phyloP scores from a whole-genome alignment of 2,113 vertebrate genomes.

The Callithrix jacchus region DNA sequence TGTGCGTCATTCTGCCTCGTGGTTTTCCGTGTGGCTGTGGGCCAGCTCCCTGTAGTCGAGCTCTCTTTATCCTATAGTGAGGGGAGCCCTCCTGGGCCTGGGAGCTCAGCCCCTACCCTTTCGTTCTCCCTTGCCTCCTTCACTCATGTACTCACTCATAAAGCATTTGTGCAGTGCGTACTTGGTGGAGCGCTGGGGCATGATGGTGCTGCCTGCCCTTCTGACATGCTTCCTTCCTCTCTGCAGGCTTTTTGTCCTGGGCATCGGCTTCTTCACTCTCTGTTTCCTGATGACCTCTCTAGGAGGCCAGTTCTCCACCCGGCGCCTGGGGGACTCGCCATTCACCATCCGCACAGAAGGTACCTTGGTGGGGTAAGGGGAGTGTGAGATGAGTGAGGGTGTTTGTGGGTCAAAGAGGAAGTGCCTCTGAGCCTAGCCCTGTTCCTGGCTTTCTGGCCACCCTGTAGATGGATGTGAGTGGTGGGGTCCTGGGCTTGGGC shows the following conservation, averaged over 20 bases:
- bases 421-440: not conserved
- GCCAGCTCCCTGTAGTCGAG: too few relatives aligned
- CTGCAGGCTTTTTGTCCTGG: slow-evolving; percentile 94
- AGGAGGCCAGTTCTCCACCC: slow-evolving; percentile 95
- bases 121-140: not conserved
- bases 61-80: not conserved
- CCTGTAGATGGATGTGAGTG: not conserved
- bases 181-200: fast-evolving
- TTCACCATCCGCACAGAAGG: slow-evolving; percentile 96
- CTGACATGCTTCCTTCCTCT: not conserved
- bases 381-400: fast-evolving
- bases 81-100: not conserved
- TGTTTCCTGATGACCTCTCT: slow-evolving; percentile 99
- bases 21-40: fast-evolving
- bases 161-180: fast-evolving
- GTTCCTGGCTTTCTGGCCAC: not conserved
- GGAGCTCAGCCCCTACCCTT: not conserved
- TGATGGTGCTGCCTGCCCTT: not conserved
- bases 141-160: fast-evolving
- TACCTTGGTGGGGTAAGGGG: slow-evolving; percentile 72
- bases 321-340: slow-evolving; percentile 92
- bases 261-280: slow-evolving; percentile 97
- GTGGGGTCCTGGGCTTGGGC: not conserved
- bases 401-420: not conserved
- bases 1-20: fast-evolving